phyloP scores from a whole-genome alignment of 1,140 invertebrate genomes.

The Drosophila melanica region DNA sequence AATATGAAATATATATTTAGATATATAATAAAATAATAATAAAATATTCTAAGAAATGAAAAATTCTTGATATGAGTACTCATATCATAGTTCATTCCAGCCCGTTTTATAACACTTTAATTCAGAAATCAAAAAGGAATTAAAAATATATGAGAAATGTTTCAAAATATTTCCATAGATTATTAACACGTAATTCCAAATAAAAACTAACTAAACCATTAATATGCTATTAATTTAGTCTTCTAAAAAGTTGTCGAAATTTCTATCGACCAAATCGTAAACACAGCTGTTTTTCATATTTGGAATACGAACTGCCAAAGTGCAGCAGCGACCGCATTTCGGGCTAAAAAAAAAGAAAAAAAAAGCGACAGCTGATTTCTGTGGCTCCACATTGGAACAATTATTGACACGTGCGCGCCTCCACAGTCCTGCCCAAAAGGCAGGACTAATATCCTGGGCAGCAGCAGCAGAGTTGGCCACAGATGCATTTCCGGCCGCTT shows the following conservation, averaged over 20 bases:
- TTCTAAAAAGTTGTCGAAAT: background rate
- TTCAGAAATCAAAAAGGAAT: too few relatives aligned
- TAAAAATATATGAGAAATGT: too few relatives aligned
- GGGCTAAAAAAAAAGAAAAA: background rate
- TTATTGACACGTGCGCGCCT: slow-evolving; percentile 78
- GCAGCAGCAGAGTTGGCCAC: slow-evolving; percentile 24
- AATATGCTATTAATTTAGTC: too few relatives aligned
- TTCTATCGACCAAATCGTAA: background rate
- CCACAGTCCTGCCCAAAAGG: slow-evolving; percentile 38
- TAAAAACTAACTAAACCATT: too few relatives aligned
- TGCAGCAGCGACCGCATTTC: background rate
- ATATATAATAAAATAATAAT: too few relatives aligned
- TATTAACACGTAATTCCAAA: too few relatives aligned
- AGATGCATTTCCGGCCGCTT: slow-evolving; percentile 72
- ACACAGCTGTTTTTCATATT: background rate
- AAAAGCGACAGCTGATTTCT: slow-evolving; percentile 68
- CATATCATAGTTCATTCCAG: too few relatives aligned
- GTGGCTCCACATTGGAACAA: slow-evolving; percentile 60
- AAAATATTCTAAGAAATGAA: too few relatives aligned
- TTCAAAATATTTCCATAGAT: too few relatives aligned
- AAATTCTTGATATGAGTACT: too few relatives aligned
- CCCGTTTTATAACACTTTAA: too few relatives aligned
- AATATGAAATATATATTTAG: too few relatives aligned
- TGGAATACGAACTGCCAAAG: background rate
- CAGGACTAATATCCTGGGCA: slow-evolving; percentile 23